These are phyloP conservation scores for Nyctalus aviator DNA, from an alignment of 2,797 vertebrate genomes.

Conservation along the genomic window DNA sequence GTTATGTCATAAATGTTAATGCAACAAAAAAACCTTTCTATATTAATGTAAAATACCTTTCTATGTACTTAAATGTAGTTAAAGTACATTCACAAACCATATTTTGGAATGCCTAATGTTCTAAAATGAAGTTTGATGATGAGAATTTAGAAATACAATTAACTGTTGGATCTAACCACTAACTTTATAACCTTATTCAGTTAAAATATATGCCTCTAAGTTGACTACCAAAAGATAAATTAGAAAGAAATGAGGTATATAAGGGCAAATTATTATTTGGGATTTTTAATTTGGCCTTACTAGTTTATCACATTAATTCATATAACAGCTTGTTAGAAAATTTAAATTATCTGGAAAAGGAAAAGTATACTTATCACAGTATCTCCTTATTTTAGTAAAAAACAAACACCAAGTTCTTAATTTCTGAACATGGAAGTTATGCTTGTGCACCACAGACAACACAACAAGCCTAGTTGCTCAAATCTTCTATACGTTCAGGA, in stretches of 20 bases:
- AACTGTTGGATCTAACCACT: not conserved
- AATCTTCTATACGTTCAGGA: not conserved
- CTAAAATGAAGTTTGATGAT: not conserved
- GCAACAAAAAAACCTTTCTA: not conserved
- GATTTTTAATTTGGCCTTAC: conserved; percentile 43
- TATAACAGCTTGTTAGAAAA: not conserved
- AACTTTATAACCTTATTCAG: not conserved
- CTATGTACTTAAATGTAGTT: not conserved
- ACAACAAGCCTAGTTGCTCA: not conserved
- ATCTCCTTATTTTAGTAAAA: conserved; percentile 48
- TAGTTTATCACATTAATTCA: conserved; percentile 46
- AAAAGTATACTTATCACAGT: not conserved
- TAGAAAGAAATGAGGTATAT: not conserved
- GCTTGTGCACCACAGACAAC: not conserved
- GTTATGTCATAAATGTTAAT: conserved; percentile 26
- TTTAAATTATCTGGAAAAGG: not conserved
- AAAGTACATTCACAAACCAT: not conserved
- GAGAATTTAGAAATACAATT: not conserved
- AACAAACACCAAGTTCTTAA: conserved; percentile 9
- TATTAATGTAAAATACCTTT: conserved; percentile 15
- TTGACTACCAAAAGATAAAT: not conserved
- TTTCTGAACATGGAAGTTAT: not conserved
- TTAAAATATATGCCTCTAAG: conserved; percentile 19
- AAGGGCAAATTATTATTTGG: not conserved
- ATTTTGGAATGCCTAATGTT: not conserved